Conservation (phyloP, 2,797 vertebrate genomes). For the Enteromius mattozi region DNA sequence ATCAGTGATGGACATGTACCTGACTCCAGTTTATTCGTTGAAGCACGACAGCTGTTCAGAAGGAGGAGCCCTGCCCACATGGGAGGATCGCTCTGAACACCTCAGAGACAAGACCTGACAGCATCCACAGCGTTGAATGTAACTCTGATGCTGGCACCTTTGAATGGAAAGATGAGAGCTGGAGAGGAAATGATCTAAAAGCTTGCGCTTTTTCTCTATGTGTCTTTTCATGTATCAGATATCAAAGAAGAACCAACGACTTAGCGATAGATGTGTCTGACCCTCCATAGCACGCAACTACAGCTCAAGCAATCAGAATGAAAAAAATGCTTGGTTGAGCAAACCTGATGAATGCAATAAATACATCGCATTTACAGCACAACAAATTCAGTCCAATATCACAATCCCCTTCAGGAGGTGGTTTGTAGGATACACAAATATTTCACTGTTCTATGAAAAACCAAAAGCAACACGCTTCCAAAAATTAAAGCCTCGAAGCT, state of each 20-base stretch:
- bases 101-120: conserved; percentile 48
- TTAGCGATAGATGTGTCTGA: background rate
- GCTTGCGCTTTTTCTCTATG: conserved; percentile 16
- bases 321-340: background rate
- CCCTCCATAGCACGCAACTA: conserved; percentile 8
- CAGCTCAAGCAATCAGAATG: conserved; percentile 12
- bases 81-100: conserved; percentile 35
- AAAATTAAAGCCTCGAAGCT: conserved; percentile 10
- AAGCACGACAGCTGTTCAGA: conserved; percentile 45
- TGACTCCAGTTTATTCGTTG: conserved; percentile 49
- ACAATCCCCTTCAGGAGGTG: background rate
- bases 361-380: background rate
- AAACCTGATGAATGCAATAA: conserved; percentile 26
- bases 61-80: conserved; percentile 20
- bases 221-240: conserved; percentile 33
- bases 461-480: background rate
- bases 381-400: background rate
- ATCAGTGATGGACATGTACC: conserved; percentile 38
- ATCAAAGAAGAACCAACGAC: conserved; percentile 28
- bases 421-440: background rate
- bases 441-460: background rate
- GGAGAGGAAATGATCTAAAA: conserved; percentile 36
- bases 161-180: conserved; percentile 51
- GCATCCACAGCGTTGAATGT: conserved; percentile 37
- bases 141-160: conserved; percentile 48